phyloP scores from a whole-genome alignment of 2,888 invertebrate genomes.

The Agrochola macilenta region DNA sequence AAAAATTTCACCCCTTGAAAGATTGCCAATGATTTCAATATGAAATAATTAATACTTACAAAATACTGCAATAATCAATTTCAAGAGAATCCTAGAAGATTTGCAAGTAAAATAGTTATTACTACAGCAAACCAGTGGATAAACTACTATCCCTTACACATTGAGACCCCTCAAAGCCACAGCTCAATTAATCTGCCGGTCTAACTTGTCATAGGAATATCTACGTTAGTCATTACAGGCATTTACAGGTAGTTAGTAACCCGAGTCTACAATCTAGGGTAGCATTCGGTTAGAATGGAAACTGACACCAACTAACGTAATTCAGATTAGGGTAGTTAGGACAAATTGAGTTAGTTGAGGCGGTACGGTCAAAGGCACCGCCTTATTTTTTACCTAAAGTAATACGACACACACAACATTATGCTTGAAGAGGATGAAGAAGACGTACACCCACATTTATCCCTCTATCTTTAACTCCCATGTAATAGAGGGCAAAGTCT shows the following conservation, averaged over 20 bases:
- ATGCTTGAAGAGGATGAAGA: too few species aligned
- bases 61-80: background rate
- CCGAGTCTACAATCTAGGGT: background rate
- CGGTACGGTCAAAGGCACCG: background rate
- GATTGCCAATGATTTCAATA: background rate
- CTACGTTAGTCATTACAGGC: slow-evolving; percentile 15
- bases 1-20: background rate
- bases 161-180: background rate
- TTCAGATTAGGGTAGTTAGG: slow-evolving; percentile 3
- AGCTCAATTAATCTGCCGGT: background rate
- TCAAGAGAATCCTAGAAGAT: too few species aligned
- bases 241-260: slow-evolving; percentile 19
- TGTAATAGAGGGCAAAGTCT: background rate
- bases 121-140: background rate
- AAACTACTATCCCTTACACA: background rate
- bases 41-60: background rate
- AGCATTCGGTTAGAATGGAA: slow-evolving; percentile 18
- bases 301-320: slow-evolving; percentile 14
- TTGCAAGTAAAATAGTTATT: too few species aligned
- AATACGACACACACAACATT: background rate
- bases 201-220: background rate
- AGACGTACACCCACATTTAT: too few species aligned
- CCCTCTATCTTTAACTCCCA: background rate
- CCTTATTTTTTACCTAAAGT: background rate
- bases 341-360: slow-evolving; percentile 7